A percentile compares a stretch with the other conserved stretches of the same genome.
Evolutionary conservation across 2,888 invertebrate genomes (phyloP).

Genomic region (Anoplius nigerrimus): DNA sequence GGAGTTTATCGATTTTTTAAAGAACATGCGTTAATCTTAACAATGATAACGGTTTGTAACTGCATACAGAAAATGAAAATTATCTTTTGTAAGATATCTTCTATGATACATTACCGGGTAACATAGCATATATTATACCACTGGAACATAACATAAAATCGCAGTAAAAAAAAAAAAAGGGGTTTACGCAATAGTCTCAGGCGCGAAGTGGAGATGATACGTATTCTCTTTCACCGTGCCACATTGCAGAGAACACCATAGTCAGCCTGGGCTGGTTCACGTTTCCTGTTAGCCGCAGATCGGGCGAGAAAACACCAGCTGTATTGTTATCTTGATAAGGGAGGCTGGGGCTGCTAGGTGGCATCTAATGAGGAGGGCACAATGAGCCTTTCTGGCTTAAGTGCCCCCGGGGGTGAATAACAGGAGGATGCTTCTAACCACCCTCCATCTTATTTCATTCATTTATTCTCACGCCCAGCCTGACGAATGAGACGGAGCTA

Average conservation of each 20-base stretch:
- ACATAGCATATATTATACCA: too few relatives aligned
- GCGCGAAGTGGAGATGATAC: too few relatives aligned
- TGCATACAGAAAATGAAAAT: too few relatives aligned
- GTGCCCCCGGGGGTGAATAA: slow-evolving; percentile 47
- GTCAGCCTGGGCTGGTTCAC: slow-evolving; percentile 9
- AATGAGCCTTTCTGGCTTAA: slow-evolving; percentile 51
- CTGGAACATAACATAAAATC: too few relatives aligned
- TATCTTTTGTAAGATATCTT: too few relatives aligned
- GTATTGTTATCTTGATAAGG: slow-evolving; percentile 46
- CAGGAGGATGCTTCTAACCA: slow-evolving; percentile 44
- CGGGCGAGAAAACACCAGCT: slow-evolving; percentile 42
- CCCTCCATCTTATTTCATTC: slow-evolving; percentile 48
- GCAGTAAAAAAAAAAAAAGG: too few relatives aligned
- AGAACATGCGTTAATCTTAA: too few relatives aligned
- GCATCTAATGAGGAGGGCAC: slow-evolving; percentile 54
- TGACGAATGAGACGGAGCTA: slow-evolving; percentile 45
- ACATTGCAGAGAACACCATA: slow-evolving; percentile 41
- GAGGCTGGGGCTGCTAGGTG: slow-evolving; percentile 52
- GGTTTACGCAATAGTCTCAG: too few relatives aligned
- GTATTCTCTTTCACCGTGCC: slow-evolving; percentile 42
- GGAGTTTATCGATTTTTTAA: too few relatives aligned
- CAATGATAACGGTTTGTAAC: too few relatives aligned
- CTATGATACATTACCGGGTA: too few relatives aligned
- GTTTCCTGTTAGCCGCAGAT: slow-evolving; percentile 47
- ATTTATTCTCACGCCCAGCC: slow-evolving; percentile 48